Evolutionary conservation across 2,888 invertebrate genomes (phyloP), one percentile per base, ranked within the genome.

Genomic region (Auanema sp.): DNA sequence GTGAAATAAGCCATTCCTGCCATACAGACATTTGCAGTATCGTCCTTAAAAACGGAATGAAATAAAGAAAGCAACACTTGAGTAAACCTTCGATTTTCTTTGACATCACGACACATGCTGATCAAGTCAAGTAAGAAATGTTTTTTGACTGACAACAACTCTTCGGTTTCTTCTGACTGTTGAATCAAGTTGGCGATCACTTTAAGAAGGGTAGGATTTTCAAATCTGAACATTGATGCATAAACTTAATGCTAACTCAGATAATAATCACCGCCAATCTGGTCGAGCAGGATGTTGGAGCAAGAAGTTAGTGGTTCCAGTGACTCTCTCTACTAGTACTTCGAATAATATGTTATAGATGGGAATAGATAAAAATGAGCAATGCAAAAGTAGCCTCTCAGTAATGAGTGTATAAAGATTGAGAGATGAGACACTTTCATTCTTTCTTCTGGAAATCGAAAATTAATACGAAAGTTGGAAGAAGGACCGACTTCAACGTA

Each of bases 1-100:
- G 79, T 5, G 96, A 95, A 78, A 98, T 97, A 12, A 99, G 88
- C 98, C 98, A 99, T 84, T 95, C 97, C 85, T 89, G 87, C 98
- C 98, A 99, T 0, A 99, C 98, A 0, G 97, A 97, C 98, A 99
- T 98, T 87, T 98, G 98, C 49, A 98, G 88, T 14, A 99, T 94
- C 0, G 95, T 97, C 71, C 87, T 85, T 71, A 44, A 75, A 62
- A 21, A n/a, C n/a, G n/a, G n/a, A n/a, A n/a, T n/a, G n/a, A n/a
- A 58, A 23, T 58, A n/a, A 52, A 12, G 43, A 21, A 25, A 41
- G 24, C 14, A 52, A 43, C 14, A 16, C 40, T 41, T 41, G 40
- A 57, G 44, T 23, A 3, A n/a, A 77, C 76, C 79, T 65, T 57
- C 97, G 87, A 85, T 99, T 99, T 84, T 99, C 98, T 14, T 95